A percentile compares a stretch with the other conserved stretches of the same genome.
These are phyloP conservation scores for Thalassophryne amazonica DNA, from an alignment of 2,797 vertebrate genomes.

Conservation along the genomic window DNA sequence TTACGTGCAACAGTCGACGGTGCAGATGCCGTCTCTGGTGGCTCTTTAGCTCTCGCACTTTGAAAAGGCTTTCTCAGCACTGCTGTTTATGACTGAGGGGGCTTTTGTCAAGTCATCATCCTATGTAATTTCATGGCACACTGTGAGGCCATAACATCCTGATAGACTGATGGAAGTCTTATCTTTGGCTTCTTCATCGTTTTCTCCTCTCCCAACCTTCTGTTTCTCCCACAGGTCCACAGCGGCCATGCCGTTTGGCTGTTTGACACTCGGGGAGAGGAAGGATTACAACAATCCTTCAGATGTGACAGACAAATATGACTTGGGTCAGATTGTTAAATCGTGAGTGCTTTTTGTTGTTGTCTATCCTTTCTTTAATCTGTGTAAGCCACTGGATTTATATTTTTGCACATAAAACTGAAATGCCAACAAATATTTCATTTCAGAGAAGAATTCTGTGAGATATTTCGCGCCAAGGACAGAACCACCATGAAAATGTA, in stretches of 20 bases:
- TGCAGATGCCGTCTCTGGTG: slow-evolving; percentile 8
- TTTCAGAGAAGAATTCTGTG: slow-evolving; percentile 95
- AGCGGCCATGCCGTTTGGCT: slow-evolving; percentile 96
- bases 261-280: slow-evolving; percentile 95
- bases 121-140: slow-evolving; percentile 13
- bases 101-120: slow-evolving; percentile 37
- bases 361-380: neutral
- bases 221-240: slow-evolving; percentile 57
- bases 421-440: slow-evolving; percentile 2
- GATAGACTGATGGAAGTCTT: slow-evolving; percentile 4
- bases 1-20: slow-evolving; percentile 9
- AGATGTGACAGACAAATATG: slow-evolving; percentile 98
- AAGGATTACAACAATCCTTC: slow-evolving; percentile 97
- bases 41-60: slow-evolving; percentile 12
- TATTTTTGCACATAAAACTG: neutral
- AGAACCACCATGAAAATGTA: slow-evolving; percentile 92
- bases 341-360: slow-evolving; percentile 83
- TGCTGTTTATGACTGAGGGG: slow-evolving; percentile 13
- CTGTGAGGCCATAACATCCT: neutral
- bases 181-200: slow-evolving; percentile 1
- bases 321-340: slow-evolving; percentile 96
- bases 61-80: slow-evolving; percentile 36
- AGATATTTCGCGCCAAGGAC: slow-evolving; percentile 98
- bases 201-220: neutral
- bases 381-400: neutral